These are phyloP conservation scores for Acrocephalus scirpaceus DNA, from an alignment of 2,797 vertebrate genomes.

Conservation along the genomic window DNA sequence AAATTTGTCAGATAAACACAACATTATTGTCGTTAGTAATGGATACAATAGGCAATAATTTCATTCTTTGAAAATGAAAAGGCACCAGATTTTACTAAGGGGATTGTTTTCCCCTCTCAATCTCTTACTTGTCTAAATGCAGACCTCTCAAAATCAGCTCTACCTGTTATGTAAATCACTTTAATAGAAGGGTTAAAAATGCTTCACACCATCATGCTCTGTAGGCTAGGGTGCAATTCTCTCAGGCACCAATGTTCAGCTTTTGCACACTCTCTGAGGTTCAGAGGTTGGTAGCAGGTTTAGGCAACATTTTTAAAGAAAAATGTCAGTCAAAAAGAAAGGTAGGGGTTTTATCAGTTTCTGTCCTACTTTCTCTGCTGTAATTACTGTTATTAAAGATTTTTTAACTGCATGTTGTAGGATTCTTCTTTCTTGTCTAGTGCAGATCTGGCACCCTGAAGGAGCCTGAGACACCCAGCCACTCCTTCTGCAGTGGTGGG, in stretches of 20 bases:
- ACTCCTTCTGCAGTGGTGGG: background rate
- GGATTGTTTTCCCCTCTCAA: background rate
- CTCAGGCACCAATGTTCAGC: background rate
- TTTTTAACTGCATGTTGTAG: background rate
- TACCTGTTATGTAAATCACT: background rate
- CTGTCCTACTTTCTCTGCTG: background rate
- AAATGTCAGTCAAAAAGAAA: background rate
- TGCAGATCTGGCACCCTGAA: background rate
- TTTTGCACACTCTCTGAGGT: background rate
- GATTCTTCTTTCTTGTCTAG: background rate
- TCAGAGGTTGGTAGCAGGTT: background rate
- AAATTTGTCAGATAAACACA: background rate
- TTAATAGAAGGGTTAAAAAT: background rate
- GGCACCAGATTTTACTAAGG: background rate
- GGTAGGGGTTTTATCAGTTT: background rate
- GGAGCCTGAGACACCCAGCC: background rate
- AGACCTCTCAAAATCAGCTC: background rate
- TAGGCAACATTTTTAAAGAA: background rate
- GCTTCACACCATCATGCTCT: background rate
- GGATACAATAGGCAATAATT: background rate
- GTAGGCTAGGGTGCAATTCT: background rate
- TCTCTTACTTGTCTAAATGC: background rate
- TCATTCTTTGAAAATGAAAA: background rate
- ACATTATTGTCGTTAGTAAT: background rate
- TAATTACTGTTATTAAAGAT: background rate